Evolutionary conservation across 2,113 vertebrate species (phyloP).

Genomic region (Eleginops maclovinus): DNA sequence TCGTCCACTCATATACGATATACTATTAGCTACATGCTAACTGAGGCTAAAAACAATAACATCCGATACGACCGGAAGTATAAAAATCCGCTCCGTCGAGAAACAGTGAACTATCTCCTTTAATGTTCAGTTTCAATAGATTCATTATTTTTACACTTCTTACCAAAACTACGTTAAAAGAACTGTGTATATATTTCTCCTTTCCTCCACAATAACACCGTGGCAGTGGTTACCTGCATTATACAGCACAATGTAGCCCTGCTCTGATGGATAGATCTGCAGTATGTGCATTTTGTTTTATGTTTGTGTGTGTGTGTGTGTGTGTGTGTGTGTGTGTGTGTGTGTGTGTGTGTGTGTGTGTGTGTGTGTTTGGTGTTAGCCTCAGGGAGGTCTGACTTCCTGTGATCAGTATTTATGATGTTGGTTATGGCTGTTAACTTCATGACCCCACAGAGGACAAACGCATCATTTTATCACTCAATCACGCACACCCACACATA

Average conservation of each 20-base stretch:
- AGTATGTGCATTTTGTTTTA: constrained; percentile 27
- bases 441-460: constrained; percentile 58
- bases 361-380: constrained; percentile 26
- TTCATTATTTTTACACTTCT: too few relatives aligned
- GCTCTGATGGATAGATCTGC: constrained; percentile 43
- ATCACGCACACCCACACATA: constrained; percentile 11
- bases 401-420: constrained; percentile 58
- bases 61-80: too few relatives aligned
- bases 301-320: constrained; percentile 27
- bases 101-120: too few relatives aligned
- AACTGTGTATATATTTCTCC: background rate
- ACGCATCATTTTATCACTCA: constrained; percentile 34
- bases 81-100: too few relatives aligned
- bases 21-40: too few relatives aligned
- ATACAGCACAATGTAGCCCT: background rate
- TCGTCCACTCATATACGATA: too few relatives aligned
- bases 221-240: constrained; percentile 19
- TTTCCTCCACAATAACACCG: constrained; percentile 6
- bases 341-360: constrained; percentile 24
- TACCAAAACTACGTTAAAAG: too few relatives aligned
- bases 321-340: background rate
- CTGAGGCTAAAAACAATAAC: too few relatives aligned
- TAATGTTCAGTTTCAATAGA: too few relatives aligned
- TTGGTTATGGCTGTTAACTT: constrained; percentile 65
- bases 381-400: constrained; percentile 46